Evolutionary conservation across 2,113 vertebrate species (phyloP).

Genomic region (Nerophis ophidion): DNA sequence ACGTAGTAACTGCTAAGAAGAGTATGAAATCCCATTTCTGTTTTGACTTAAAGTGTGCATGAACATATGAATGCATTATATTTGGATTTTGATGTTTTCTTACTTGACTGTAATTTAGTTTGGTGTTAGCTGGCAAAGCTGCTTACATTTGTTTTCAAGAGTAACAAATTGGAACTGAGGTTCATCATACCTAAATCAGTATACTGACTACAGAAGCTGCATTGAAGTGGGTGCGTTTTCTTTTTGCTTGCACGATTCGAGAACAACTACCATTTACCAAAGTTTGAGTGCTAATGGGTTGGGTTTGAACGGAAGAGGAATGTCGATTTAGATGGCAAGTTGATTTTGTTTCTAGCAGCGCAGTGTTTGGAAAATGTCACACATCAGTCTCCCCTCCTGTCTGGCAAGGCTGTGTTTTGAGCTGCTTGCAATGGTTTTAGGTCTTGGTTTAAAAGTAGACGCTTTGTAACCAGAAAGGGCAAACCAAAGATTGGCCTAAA

Average conservation of each 20-base stretch:
- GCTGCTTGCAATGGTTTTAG: conserved; percentile 52
- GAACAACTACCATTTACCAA: conserved; percentile 87
- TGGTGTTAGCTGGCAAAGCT: conserved; percentile 68
- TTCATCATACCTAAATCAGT: conserved; percentile 64
- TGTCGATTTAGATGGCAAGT: conserved; percentile 68
- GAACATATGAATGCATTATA: conserved; percentile 75
- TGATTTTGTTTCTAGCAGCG: conserved; percentile 65
- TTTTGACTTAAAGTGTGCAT: conserved; percentile 73
- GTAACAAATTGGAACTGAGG: conserved; percentile 64
- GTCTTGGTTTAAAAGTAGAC: conserved; percentile 56
- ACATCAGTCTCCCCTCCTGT: conserved; percentile 74
- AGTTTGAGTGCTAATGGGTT: conserved; percentile 77
- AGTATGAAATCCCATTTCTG: conserved; percentile 71
- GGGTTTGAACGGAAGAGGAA: conserved; percentile 55
- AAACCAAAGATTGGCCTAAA: conserved; percentile 97
- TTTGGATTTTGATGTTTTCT: conserved; percentile 69
- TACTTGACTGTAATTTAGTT: conserved; percentile 69
- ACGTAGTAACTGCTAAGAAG: conserved; percentile 67
- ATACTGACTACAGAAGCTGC: conserved; percentile 59
- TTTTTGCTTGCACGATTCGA: conserved; percentile 74
- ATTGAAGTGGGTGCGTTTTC: conserved; percentile 68
- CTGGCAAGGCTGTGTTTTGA: conserved; percentile 55
- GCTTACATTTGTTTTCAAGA: conserved; percentile 69
- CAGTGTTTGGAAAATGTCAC: conserved; percentile 48
- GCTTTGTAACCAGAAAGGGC: conserved; percentile 68